These are phyloP conservation scores for Mustelus asterias DNA, from an alignment of 2,113 vertebrate species.

Conservation along the genomic window DNA sequence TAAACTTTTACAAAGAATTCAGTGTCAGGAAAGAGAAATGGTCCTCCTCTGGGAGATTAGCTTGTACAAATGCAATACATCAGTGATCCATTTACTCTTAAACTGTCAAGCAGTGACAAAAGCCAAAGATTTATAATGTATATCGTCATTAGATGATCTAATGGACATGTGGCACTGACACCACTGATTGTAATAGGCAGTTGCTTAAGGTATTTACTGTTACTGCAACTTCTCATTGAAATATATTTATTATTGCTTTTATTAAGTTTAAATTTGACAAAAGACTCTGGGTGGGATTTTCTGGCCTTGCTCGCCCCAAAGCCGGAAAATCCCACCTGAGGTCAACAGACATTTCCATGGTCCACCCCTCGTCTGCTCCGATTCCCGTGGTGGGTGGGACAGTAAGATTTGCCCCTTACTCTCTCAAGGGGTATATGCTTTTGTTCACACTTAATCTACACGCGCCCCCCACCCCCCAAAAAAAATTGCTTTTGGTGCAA, in stretches of 20 bases:
- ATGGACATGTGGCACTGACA: not conserved
- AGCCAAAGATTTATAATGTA: constrained; percentile 16
- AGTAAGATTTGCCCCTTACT: too few species aligned
- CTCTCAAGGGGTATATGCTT: not conserved
- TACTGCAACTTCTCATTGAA: not conserved
- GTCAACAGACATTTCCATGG: too few species aligned
- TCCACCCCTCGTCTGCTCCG: too few species aligned
- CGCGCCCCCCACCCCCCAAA: too few species aligned
- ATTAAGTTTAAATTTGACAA: not conserved
- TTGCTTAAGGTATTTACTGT: not conserved
- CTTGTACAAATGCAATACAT: constrained; percentile 25
- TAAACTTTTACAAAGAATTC: not conserved
- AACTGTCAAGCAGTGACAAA: not conserved
- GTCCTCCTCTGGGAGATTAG: not conserved
- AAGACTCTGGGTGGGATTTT: too few species aligned
- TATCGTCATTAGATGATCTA: not conserved
- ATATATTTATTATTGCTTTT: too few species aligned
- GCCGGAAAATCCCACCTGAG: too few species aligned
- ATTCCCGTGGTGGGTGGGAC: too few species aligned
- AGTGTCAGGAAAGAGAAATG: not conserved
- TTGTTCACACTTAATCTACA: not conserved
- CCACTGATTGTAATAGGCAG: not conserved
- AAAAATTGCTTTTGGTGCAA: too few species aligned
- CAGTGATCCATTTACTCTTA: not conserved
- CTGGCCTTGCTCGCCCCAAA: too few species aligned